These are phyloP conservation scores for Dichetophora obliterata DNA, from an alignment of 2,888 invertebrate genomes.

Conservation along the genomic window DNA sequence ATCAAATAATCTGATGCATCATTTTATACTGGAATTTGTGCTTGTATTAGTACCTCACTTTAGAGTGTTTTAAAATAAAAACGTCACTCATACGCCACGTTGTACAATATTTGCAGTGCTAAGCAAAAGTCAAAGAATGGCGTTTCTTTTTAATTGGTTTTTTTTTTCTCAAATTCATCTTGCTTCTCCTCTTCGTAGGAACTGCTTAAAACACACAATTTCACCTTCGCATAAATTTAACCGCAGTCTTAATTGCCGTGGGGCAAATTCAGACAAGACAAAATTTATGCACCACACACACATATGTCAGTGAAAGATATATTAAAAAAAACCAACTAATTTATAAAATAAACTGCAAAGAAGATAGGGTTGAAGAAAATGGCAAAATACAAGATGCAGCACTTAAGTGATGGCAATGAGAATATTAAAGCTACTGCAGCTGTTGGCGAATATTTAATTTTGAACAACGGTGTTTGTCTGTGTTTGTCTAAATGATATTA, in stretches of 20 bases:
- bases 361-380: background rate
- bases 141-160: no score
- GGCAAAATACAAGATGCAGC: background rate
- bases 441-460: background rate
- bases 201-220: background rate
- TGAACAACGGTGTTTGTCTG: slow-evolving; percentile 4
- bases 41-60: no score
- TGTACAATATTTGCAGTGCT: background rate
- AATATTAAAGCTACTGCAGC: background rate
- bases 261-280: background rate
- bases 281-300: slow-evolving; percentile 1
- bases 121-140: background rate
- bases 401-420: background rate
- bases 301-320: background rate
- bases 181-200: background rate
- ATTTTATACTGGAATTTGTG: no score
- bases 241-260: background rate
- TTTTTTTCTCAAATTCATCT: background rate
- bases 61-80: no score
- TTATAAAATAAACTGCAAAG: background rate
- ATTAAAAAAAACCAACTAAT: no score
- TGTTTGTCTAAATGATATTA: background rate
- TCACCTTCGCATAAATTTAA: background rate
- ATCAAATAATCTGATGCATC: no score
- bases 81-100: no score